phyloP scores from a whole-genome alignment of 2,888 invertebrate species.

The Drosophila mulleri region DNA sequence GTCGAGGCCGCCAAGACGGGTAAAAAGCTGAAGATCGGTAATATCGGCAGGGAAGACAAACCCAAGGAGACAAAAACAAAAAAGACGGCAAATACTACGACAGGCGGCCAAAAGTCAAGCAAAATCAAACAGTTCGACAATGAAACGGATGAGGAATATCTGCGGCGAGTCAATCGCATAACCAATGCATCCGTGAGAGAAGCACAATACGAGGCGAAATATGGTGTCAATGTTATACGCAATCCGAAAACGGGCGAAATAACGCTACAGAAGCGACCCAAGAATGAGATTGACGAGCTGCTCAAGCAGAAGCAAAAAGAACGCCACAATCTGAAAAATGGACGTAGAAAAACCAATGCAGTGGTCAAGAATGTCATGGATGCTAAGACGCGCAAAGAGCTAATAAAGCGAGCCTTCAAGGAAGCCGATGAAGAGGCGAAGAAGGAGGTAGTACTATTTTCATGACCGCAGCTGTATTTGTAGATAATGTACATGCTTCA shows the following conservation, averaged over 20 bases:
- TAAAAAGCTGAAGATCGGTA: slow-evolving; percentile 78
- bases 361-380: slow-evolving; percentile 60
- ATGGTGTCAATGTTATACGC: slow-evolving; percentile 87
- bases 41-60: slow-evolving; percentile 79
- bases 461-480: neutral
- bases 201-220: slow-evolving; percentile 88
- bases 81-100: slow-evolving; percentile 43
- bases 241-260: slow-evolving; percentile 86
- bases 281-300: slow-evolving; percentile 86
- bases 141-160: slow-evolving; percentile 88
- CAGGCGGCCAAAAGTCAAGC: slow-evolving; percentile 83
- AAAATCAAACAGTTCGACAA: slow-evolving; percentile 87
- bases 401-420: slow-evolving; percentile 82
- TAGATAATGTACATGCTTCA: no score
- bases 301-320: slow-evolving; percentile 84
- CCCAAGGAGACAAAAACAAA: slow-evolving; percentile 62
- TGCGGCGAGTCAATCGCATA: slow-evolving; percentile 88
- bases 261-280: slow-evolving; percentile 85
- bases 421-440: slow-evolving; percentile 77
- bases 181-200: slow-evolving; percentile 88
- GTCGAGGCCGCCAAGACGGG: slow-evolving; percentile 85
- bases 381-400: slow-evolving; percentile 73
- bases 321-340: slow-evolving; percentile 80
- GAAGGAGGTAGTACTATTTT: slow-evolving; percentile 8
- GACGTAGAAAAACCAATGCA: slow-evolving; percentile 74